Evolutionary conservation across 2,888 invertebrate species (phyloP).

Genomic region (Cylloceria caligata): DNA sequence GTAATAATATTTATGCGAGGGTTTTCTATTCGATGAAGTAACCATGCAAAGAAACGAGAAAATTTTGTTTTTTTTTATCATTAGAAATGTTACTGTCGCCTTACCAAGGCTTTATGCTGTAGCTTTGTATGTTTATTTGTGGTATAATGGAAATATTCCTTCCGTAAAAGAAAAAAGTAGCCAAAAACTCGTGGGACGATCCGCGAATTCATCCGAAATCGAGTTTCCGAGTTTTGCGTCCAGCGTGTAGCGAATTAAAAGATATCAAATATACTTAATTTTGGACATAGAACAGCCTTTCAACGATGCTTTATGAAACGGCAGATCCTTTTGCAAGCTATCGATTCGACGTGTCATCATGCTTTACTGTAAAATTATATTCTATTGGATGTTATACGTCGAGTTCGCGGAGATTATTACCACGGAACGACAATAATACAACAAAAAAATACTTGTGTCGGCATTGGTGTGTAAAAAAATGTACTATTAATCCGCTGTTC

Average conservation of each 20-base stretch:
- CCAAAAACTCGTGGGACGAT: background rate
- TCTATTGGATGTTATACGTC: conserved; percentile 41
- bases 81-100: background rate
- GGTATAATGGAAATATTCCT: conserved; percentile 11
- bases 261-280: background rate
- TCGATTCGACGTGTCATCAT: conserved; percentile 55
- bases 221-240: background rate
- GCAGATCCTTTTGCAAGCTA: conserved; percentile 36
- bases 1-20: conserved; percentile 12
- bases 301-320: conserved; percentile 23
- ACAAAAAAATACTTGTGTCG: background rate
- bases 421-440: background rate
- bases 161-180: background rate
- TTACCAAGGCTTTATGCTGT: background rate
- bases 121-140: conserved; percentile 8
- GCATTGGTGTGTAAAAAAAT: background rate
- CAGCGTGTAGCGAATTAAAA: conserved; percentile 28
- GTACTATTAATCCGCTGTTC: background rate
- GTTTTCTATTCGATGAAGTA: background rate
- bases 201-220: background rate
- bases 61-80: conserved; percentile 7
- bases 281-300: background rate
- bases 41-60: background rate
- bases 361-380: conserved; percentile 57
- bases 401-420: conserved; percentile 17